phyloP scores from a whole-genome alignment of 23 tunicate genomes.

The Ascidia mentula region DNA sequence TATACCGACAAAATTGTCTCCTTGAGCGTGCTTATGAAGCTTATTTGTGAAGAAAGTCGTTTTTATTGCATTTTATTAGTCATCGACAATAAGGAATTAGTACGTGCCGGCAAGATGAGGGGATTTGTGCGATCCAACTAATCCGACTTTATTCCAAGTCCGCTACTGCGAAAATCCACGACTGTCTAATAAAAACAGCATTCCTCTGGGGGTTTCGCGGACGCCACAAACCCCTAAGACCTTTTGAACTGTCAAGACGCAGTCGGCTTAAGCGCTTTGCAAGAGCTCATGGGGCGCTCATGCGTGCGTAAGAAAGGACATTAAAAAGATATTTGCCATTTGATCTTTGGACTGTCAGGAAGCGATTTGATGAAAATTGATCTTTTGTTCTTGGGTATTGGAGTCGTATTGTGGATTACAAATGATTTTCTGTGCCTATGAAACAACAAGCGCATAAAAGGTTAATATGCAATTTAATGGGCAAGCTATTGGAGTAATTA shows the following conservation, averaged over 20 bases:
- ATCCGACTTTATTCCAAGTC: background rate
- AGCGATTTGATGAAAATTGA: too few relatives aligned
- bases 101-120: background rate
- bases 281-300: background rate
- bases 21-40: background rate
- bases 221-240: background rate
- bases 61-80: constrained; percentile 2
- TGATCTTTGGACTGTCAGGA: too few relatives aligned
- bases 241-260: background rate
- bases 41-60: background rate
- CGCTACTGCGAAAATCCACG: constrained; percentile 2
- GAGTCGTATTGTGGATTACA: too few relatives aligned
- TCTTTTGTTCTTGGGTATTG: too few relatives aligned
- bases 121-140: background rate
- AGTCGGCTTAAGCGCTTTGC: background rate
- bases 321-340: constrained; percentile 3
- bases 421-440: too few relatives aligned
- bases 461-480: too few relatives aligned
- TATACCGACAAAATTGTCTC: background rate
- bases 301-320: constrained; percentile 2
- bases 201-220: constrained; percentile 2
- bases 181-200: background rate
- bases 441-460: too few relatives aligned
- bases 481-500: too few relatives aligned
- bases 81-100: background rate